Percentiles rank a stretch among this genome's conserved stretches.
Evolutionary conservation across 2,113 vertebrate species (phyloP).

Genomic region (Narcine bancroftii): DNA sequence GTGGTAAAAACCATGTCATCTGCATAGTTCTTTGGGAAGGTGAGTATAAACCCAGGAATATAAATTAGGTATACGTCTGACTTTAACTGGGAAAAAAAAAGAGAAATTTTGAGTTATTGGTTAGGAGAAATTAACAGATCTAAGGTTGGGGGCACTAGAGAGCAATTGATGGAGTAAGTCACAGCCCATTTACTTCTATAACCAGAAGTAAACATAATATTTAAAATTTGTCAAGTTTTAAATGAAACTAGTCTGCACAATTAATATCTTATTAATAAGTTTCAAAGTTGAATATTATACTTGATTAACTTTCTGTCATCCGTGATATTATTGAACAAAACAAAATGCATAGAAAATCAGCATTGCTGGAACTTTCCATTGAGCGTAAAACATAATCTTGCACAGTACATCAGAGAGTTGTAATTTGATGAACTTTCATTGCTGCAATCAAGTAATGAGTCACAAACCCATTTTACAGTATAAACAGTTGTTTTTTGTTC

Average conservation of each 20-base stretch:
- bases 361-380: conserved; percentile 4
- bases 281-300: conserved; percentile 16
- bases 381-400: not conserved
- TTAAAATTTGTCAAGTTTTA: not conserved
- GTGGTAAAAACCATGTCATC: too few species aligned
- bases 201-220: not conserved
- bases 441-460: not conserved
- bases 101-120: not conserved
- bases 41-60: not conserved
- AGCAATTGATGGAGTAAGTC: too few species aligned
- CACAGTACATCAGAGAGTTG: not conserved
- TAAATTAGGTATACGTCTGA: not conserved
- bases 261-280: conserved; percentile 22
- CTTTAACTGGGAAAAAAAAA: too few species aligned
- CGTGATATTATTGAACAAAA: not conserved
- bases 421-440: not conserved
- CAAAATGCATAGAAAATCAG: not conserved
- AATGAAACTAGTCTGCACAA: not conserved
- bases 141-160: too few species aligned
- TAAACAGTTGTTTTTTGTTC: not conserved
- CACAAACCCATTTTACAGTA: not conserved
- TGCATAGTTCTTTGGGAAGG: too few species aligned
- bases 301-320: not conserved
- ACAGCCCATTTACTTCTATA: too few species aligned
- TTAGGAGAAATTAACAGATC: not conserved